Base-by-base conservation (phyloP, 2,113 vertebrate genomes). In the Grallaria varia region DNA sequence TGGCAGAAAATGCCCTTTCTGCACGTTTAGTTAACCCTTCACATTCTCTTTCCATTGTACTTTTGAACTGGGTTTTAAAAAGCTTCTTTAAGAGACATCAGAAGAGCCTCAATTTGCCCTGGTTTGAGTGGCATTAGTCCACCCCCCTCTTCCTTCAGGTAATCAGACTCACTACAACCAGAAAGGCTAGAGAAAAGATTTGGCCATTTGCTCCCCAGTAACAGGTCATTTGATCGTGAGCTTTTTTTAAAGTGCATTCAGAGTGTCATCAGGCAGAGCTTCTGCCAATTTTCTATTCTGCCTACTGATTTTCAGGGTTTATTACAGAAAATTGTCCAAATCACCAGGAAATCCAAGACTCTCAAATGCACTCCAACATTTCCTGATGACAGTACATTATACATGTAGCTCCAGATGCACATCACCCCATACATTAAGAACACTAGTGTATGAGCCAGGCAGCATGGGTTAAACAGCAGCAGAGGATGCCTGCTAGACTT, bases 91-190 rank as follows among this genome's bases (percentile, higher is more conserved):
- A 75, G 52, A 62, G 30, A 53, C 31, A 45, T 68, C 24, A 93
- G 37, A 93, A 68, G 31, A 93, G 33, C 25, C 55, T 63, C 10
- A 85, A 66, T 69, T 59, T 35, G 28, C 15, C 44, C 20, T 28
- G 11, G 23, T 40, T 63, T 63, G 73, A 79, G 12, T n/a, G 44
- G 21, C 27, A 83, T 72, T 39, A 85, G 39, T 84, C n/a, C 40
- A 79, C 22, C 58, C 39, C 8, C 14, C 1, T 67, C 1, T 67
- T 75, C 62, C 52, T 80, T 72, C 49, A 82, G 55, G 52, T 59
- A 95, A 96, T 64, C 66, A 88, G 28, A 31, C 47, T 39, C 19
- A 56, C 40, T 58, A 58, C 20, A 95, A 69, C 20, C 19, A 52
- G 30, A 81, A 84, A 89, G n/a, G 64, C 44, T n/a, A 50, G 39